Evolutionary conservation across 2,888 invertebrate genomes (phyloP), one percentile per base, ranked within the genome.

Genomic region (Mayetiola destructor): DNA sequence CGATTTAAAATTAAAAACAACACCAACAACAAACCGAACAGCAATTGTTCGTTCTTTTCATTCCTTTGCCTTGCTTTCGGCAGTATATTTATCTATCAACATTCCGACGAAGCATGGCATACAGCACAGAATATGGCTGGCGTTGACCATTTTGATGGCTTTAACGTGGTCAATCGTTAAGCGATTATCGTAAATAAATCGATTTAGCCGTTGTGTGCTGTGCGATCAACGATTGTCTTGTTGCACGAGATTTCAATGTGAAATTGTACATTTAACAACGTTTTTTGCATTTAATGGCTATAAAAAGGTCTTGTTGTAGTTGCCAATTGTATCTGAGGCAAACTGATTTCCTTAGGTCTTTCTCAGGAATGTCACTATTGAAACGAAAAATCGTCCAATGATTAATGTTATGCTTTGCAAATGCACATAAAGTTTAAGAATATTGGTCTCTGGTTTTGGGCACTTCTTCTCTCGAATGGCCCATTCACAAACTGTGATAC

Each of bases 371-470:
- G 48, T 48, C 48, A 27, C 27, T n/a, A n/a, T 48, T 27, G 48
- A 48, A n/a, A n/a, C n/a, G n/a, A n/a, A n/a, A 48, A 48, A 48
- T 48, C 48, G 48, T 48, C 48, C 27, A 48, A 48, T 48, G 48
- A 48, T 48, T 48, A 48, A 48, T 48, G 48, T 48, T 27, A 48
- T 27, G n/a, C n/a, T n/a, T n/a, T n/a, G n/a, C n/a, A n/a, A n/a
- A 48, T 48, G 27, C 27, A 27, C 48, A 48, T 23, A 48, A 48
- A 48, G 48, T 48, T 23, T 48, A 48, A 48, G 48, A 48, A 48
- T 48, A 27, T 48, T 48, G 48, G 23, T 48, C 27, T 48, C 27
- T 23, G 23, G 16, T 6, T 3, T 3, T 39, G 39, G 16, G 36
- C 12, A 36, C n/a, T n/a, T n/a, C n/a, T n/a, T n/a, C n/a, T n/a